A percentile compares a stretch with the other conserved stretches of the same genome.
Evolutionary conservation across 2,113 vertebrate genomes (phyloP).

Genomic region (Misgurnus mizolepis): DNA sequence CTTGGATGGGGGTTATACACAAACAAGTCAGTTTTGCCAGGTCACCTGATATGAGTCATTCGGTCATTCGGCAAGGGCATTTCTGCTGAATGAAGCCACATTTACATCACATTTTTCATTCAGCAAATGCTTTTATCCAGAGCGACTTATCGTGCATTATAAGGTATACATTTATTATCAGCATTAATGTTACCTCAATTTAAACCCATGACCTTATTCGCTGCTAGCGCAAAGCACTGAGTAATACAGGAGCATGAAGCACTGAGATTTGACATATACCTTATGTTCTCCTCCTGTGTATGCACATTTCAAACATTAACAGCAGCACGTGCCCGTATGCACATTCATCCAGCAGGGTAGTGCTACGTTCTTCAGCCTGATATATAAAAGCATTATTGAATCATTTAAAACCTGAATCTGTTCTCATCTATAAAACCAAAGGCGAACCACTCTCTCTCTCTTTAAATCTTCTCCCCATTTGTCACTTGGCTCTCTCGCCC

Average conservation of each 20-base stretch:
- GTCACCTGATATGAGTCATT: background rate
- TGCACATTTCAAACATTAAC: background rate
- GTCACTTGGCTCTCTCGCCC: conserved; percentile 12
- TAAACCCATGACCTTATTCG: too few relatives aligned
- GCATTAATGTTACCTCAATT: too few relatives aligned
- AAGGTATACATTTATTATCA: too few relatives aligned
- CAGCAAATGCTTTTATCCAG: too few relatives aligned
- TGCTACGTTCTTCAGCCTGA: background rate
- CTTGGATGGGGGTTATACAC: too few relatives aligned
- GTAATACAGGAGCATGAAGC: too few relatives aligned
- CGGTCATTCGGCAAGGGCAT: background rate
- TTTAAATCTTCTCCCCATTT: background rate
- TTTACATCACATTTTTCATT: too few relatives aligned
- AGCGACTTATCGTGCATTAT: too few relatives aligned
- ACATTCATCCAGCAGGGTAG: conserved; percentile 14
- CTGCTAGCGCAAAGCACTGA: too few relatives aligned
- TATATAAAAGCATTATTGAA: conserved; percentile 49
- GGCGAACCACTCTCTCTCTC: conserved; percentile 16
- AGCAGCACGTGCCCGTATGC: background rate
- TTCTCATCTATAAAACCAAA: conserved; percentile 45
- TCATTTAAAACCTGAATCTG: conserved; percentile 54
- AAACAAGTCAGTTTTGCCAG: too few relatives aligned
- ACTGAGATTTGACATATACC: background rate
- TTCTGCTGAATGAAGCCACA: background rate
- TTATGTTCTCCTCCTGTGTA: background rate